Evolutionary conservation across 2,113 vertebrate genomes (phyloP).

Genomic region (Oryzias curvinotus): DNA sequence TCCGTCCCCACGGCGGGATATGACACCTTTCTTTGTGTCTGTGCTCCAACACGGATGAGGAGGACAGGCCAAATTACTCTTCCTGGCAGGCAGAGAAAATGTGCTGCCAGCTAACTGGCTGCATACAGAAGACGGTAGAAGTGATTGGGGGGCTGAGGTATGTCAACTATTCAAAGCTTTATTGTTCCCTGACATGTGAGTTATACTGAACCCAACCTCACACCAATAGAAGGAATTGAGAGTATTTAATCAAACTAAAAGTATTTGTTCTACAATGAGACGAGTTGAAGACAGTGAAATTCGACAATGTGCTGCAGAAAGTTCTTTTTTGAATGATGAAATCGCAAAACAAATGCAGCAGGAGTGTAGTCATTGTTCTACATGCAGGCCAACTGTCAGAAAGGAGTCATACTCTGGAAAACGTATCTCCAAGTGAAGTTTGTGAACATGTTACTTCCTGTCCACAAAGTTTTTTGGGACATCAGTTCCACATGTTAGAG

Average conservation of each 20-base stretch:
- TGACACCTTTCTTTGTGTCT: conserved; percentile 53
- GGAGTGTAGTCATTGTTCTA: too few species aligned
- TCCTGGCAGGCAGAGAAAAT: conserved; percentile 14
- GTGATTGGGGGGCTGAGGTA: conserved; percentile 11
- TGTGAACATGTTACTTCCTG: too few species aligned
- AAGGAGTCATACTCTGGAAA: too few species aligned
- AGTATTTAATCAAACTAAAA: neutral
- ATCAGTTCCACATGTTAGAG: too few species aligned
- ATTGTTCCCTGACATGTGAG: conserved; percentile 5
- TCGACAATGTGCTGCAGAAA: neutral
- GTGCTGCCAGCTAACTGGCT: neutral
- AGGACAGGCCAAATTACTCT: conserved; percentile 48
- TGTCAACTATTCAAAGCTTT: conserved; percentile 13
- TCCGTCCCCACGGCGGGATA: conserved; percentile 11
- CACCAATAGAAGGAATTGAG: neutral
- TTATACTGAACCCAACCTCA: neutral
- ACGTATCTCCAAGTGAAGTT: too few species aligned
- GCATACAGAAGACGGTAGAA: conserved; percentile 5
- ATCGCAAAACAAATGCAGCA: too few species aligned
- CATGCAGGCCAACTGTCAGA: too few species aligned
- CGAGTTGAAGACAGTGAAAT: conserved; percentile 1
- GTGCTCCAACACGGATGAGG: conserved; percentile 16
- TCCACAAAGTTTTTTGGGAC: too few species aligned
- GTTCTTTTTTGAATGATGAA: too few species aligned
- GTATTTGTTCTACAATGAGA: neutral